Conservation (phyloP, 2,888 invertebrate genomes). For the Cordilura impudica region DNA sequence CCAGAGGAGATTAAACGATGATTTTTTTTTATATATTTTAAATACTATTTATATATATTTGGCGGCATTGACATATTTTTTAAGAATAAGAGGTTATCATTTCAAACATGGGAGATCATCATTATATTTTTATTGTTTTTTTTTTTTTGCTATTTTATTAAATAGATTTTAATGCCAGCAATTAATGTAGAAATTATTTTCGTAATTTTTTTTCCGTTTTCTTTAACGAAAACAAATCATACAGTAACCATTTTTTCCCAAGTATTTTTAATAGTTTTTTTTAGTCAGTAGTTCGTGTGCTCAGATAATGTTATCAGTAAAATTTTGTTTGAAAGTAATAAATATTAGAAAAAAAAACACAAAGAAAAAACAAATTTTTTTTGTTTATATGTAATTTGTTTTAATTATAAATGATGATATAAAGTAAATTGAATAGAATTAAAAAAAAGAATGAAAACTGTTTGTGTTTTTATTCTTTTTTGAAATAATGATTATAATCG, state of each 20-base stretch:
- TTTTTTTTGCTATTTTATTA: not conserved
- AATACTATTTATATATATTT: too few relatives aligned
- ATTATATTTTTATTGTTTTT: not conserved
- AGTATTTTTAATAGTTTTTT: not conserved
- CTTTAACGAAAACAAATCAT: not conserved
- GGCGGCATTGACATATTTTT: conserved; percentile 52
- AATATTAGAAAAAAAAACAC: not conserved
- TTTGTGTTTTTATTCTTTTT: not conserved
- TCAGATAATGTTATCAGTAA: not conserved
- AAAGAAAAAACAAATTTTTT: too few relatives aligned
- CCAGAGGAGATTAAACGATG: not conserved
- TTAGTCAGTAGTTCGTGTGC: not conserved
- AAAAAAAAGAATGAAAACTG: not conserved
- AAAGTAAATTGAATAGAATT: not conserved
- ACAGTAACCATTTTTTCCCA: not conserved
- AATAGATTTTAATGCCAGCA: not conserved
- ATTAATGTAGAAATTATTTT: not conserved
- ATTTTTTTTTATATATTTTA: not conserved
- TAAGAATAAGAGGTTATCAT: conserved; percentile 38
- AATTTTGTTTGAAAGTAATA: not conserved
- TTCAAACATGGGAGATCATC: not conserved
- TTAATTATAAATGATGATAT: conserved; percentile 1
- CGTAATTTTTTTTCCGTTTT: not conserved
- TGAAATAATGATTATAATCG: conserved; percentile 2
- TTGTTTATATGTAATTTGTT: not conserved